Base-by-base conservation (phyloP, 1,140 invertebrate genomes). In the Drosophila kepulauana region DNA sequence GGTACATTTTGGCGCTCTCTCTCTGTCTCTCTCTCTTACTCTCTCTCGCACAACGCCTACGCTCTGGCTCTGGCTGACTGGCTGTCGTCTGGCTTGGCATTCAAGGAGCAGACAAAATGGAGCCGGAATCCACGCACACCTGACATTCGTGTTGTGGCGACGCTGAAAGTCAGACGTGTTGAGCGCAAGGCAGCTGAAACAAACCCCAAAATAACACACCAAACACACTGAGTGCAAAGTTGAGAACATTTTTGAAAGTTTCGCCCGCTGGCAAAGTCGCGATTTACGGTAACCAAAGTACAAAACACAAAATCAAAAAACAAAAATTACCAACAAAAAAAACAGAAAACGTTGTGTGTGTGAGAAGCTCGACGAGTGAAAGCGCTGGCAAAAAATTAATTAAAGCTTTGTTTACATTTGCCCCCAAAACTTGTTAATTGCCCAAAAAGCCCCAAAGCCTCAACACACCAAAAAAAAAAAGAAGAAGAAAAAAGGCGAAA, bases 71-170 rank as follows among this genome's bases (percentile, higher is more conserved):
- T 41, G 28, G 43, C 59, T 4, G 20, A 33, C 7, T 10, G 35
- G 7, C 35, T 38, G 35, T 38, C 35, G 45, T 71, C 59, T 45
- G 49, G 35, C 5, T 28, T 48, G 46, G 43, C 73, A 52, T 25
- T 20, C 59, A 78, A 69, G 63, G 48, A 71, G 67, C 75, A 68
- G 56, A 57, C 54, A 38, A 73, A 73, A 74, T 71, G 81, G 79
- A 86, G 79, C 85, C 81, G 85, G 86, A 89, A 79, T 78, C 63
- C 68, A 78, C 78, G 85, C 85, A 88, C 85, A 88, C 85, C 85
- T 88, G 85, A 88, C 85, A 89, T 89, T 89, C 85, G 84, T 89
- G 86, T 89, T 89, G 85, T 89, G 85, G 86, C 85, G 72, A 90
- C 78, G 78, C 75, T 90, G 81, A 69, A 81, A 89, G 86, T 89